Evolutionary conservation across 2,888 invertebrate genomes (phyloP), one percentile per base, ranked within the genome.

Genomic region (Drosophila acutilabella): DNA sequence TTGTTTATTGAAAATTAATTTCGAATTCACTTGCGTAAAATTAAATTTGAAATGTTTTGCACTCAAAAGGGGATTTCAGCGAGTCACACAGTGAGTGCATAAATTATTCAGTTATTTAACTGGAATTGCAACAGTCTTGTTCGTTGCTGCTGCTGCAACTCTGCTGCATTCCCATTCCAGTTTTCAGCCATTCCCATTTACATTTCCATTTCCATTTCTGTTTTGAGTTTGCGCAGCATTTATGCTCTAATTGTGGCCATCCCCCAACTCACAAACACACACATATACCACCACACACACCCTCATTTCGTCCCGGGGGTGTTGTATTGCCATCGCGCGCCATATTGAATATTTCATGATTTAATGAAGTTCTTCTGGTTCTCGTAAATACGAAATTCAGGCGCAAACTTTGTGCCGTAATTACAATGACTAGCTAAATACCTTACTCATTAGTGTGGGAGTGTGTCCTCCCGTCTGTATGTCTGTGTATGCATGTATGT

Each of bases 311-410:
- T 38, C 57, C 47, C 38, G 51, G 57, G 26, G 73, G 84, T 81
- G 77, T 74, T 64, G 81, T 54, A 75, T 64, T 59, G 48, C 52
- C 66, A 59, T 50, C 48, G 60, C 61, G 54, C 83, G 90, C 89
- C 89, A 89, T 89, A 73, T 89, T 90, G 90, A 90, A 89, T 90
- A 85, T 89, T 86, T 89, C 68, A 88, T 89, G 83, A 89, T 73
- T 71, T 81, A 89, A 89, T 88, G 75, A 89, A 85, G 83, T 84
- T 84, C 80, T 84, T 81, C 71, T 71, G 88, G 74, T 74, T 69
- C 62, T 56, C 44, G 52, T 59, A 42, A 64, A 58, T 45, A 59
- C 44, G 16, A 71, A 48, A 68, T 51, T 52, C 45, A 14, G 44
- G 20, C 48, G 41, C 61, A 69, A 81, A 75, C 54, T 71, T 71